Evolutionary conservation across 2,113 vertebrate species (phyloP).

Genomic region (Reinhardtius hippoglossoides): DNA sequence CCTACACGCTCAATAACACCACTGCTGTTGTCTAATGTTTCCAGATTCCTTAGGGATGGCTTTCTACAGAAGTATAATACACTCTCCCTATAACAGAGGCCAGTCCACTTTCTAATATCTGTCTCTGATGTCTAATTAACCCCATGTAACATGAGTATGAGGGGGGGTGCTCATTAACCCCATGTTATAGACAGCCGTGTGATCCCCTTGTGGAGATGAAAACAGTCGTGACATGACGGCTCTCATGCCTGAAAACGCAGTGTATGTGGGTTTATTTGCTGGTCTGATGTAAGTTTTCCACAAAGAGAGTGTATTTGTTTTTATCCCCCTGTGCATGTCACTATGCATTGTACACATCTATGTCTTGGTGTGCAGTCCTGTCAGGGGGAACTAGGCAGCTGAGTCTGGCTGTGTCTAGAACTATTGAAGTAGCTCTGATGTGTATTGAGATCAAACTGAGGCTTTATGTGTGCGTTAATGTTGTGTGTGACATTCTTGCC

Average conservation of each 20-base stretch:
- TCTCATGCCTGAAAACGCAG: neutral
- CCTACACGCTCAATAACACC: conserved; percentile 25
- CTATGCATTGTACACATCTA: conserved; percentile 19
- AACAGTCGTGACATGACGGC: neutral
- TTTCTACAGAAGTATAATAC: neutral
- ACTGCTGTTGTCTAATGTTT: conserved; percentile 21
- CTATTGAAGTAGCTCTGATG: conserved; percentile 22
- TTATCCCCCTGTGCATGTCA: conserved; percentile 15
- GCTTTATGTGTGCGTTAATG: conserved; percentile 32
- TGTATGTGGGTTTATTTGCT: neutral
- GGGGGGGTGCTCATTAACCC: conserved; percentile 12
- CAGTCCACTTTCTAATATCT: neutral
- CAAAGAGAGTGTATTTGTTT: neutral
- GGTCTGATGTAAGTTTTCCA: conserved; percentile 4
- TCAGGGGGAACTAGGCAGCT: conserved; percentile 42
- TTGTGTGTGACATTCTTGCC: conserved; percentile 51
- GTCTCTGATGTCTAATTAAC: conserved; percentile 20
- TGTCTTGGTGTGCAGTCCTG: conserved; percentile 28
- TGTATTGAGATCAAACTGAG: conserved; percentile 37
- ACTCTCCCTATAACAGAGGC: conserved; percentile 2
- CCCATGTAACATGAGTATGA: conserved; percentile 8
- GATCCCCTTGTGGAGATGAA: neutral
- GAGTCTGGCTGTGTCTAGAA: conserved; percentile 28
- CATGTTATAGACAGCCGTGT: conserved; percentile 1
- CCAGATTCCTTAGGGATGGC: conserved; percentile 29